These are phyloP conservation scores for Hesperia comma DNA, from an alignment of 2,888 invertebrate species.

Conservation along the genomic window DNA sequence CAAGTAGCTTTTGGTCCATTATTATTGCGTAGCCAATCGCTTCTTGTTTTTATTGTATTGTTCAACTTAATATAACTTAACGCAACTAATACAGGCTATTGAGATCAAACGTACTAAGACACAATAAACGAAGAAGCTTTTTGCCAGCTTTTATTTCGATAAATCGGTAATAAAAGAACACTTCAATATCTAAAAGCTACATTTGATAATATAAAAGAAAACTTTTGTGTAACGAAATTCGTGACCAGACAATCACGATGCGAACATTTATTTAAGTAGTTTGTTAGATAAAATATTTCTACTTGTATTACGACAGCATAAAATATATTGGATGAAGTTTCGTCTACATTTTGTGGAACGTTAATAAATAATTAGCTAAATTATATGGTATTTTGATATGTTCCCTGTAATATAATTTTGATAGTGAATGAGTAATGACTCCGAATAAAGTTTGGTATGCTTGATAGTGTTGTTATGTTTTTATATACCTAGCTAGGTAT, in stretches of 20 bases:
- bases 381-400: too few relatives aligned
- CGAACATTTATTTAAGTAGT: conserved; percentile 57
- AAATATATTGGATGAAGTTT: background rate
- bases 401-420: too few relatives aligned
- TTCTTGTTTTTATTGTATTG: conserved; percentile 7
- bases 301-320: conserved; percentile 44
- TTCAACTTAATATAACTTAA: background rate
- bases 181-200: conserved; percentile 12
- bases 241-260: conserved; percentile 63
- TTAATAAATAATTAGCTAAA: background rate
- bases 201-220: conserved; percentile 23
- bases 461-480: too few relatives aligned
- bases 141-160: conserved; percentile 16
- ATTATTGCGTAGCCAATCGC: background rate
- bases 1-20: background rate
- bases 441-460: too few relatives aligned
- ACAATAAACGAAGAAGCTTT: conserved; percentile 7
- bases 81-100: background rate
- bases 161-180: conserved; percentile 3
- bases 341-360: background rate
- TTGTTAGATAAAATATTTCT: conserved; percentile 59
- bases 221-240: conserved; percentile 53
- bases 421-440: too few relatives aligned
- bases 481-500: too few relatives aligned
- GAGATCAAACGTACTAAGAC: conserved; percentile 9